phyloP scores from a whole-genome alignment of 2,888 invertebrate genomes.

The Galerucella calmariensis region DNA sequence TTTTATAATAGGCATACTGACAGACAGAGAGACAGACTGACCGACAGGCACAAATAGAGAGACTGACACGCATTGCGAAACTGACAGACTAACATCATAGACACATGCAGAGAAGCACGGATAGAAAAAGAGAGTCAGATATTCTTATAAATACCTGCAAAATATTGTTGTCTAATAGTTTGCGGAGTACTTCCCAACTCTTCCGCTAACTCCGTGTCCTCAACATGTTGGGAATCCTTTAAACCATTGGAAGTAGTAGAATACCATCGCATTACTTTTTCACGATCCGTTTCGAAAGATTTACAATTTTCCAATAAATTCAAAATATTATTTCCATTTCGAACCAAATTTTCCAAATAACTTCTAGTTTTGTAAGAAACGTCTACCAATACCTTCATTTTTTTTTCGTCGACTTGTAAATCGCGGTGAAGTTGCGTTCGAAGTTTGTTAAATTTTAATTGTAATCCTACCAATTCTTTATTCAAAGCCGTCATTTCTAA shows the following conservation, averaged over 20 bases:
- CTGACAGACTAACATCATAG: too few species aligned
- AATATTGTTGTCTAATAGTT: neutral
- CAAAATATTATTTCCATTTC: constrained; percentile 68
- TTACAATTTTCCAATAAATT: constrained; percentile 68
- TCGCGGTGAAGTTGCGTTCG: constrained; percentile 53
- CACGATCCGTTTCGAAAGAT: constrained; percentile 69
- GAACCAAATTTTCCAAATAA: constrained; percentile 63
- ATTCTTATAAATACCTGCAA: neutral
- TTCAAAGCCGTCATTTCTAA: constrained; percentile 46
- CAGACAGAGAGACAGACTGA: too few species aligned
- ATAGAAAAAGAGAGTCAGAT: too few species aligned
- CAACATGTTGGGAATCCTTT: constrained; percentile 6
- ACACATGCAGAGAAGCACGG: too few species aligned
- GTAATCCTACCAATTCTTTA: constrained; percentile 23
- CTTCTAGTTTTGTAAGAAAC: constrained; percentile 64
- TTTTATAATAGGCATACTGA: too few species aligned
- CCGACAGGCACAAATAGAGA: too few species aligned
- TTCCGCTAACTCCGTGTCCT: neutral
- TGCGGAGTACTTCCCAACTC: neutral
- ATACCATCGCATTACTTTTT: constrained; percentile 58
- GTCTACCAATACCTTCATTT: constrained; percentile 53
- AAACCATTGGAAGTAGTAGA: constrained; percentile 28
- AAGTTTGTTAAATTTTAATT: constrained; percentile 43
- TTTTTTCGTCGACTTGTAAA: constrained; percentile 53
- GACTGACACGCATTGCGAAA: too few species aligned